A percentile compares a stretch with the other conserved stretches of the same genome.
Evolutionary conservation across 2,797 vertebrate genomes (phyloP).

Genomic region (Strix occidentalis): DNA sequence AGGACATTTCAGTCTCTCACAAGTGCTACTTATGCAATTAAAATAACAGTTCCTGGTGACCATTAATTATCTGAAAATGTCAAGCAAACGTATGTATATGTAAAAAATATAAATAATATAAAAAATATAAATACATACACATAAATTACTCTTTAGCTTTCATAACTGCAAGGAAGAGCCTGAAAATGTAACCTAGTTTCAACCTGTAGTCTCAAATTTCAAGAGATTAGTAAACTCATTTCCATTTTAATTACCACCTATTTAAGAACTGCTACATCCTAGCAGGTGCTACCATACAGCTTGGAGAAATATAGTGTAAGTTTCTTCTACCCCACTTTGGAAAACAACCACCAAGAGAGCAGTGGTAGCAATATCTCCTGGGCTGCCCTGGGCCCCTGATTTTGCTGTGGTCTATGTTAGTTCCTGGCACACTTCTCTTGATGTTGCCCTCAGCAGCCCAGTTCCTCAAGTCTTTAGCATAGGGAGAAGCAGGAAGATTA

Average conservation of each 20-base stretch:
- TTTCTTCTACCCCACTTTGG: neutral
- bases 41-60: neutral
- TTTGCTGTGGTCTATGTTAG: neutral
- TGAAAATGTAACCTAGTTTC: neutral
- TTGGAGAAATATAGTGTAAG: neutral
- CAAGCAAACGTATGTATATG: neutral
- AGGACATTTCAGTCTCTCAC: too few species aligned
- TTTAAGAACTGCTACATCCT: neutral
- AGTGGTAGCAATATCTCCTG: rapidly evolving
- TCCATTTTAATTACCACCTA: neutral
- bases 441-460: neutral
- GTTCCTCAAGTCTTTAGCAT: neutral
- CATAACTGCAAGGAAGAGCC: neutral
- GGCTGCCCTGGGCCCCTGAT: neutral
- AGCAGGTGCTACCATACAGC: rapidly evolving
- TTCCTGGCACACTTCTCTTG: neutral
- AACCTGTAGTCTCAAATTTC: neutral
- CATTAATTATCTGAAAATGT: neutral
- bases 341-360: rapidly evolving
- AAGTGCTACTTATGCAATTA: neutral
- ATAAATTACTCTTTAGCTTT: neutral
- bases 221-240: neutral
- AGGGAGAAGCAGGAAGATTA: neutral
- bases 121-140: neutral
- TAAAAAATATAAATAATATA: too few species aligned